Conservation (phyloP, 2,797 vertebrate species). For the Hirundo rustica region DNA sequence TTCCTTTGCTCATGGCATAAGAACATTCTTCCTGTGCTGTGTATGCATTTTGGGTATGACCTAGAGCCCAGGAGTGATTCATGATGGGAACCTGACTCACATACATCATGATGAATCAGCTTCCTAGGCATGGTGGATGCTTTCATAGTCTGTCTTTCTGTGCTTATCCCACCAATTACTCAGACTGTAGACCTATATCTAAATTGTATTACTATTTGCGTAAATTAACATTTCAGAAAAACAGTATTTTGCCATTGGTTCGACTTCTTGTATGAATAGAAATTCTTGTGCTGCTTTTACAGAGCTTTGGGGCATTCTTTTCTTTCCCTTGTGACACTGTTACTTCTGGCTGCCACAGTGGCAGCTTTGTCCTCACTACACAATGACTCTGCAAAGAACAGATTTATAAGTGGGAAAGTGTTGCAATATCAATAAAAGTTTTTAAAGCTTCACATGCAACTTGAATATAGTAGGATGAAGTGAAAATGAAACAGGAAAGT, state of each 20-base stretch:
- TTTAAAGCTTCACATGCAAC: neutral
- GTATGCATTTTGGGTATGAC: constrained; percentile 43
- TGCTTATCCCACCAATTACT: neutral
- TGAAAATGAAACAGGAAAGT: neutral
- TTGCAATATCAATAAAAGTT: neutral
- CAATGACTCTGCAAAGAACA: neutral
- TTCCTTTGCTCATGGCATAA: constrained; percentile 14
- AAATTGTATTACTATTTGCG: neutral
- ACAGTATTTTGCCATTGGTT: neutral
- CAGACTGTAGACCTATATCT: neutral
- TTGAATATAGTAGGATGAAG: neutral
- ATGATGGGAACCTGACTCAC: constrained; percentile 48
- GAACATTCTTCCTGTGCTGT: constrained; percentile 63
- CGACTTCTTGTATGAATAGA: neutral
- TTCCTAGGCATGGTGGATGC: constrained; percentile 7
- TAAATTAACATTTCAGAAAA: neutral
- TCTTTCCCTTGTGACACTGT: neutral
- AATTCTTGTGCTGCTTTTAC: neutral
- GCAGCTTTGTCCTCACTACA: neutral
- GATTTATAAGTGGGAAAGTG: neutral
- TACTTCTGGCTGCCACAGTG: neutral
- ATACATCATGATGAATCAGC: constrained; percentile 26
- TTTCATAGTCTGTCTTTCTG: neutral
- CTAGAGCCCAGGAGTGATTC: constrained; percentile 67
- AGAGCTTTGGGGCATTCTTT: neutral